phyloP scores from a whole-genome alignment of 2,797 vertebrate genomes.

The Okamejei kenojei region DNA sequence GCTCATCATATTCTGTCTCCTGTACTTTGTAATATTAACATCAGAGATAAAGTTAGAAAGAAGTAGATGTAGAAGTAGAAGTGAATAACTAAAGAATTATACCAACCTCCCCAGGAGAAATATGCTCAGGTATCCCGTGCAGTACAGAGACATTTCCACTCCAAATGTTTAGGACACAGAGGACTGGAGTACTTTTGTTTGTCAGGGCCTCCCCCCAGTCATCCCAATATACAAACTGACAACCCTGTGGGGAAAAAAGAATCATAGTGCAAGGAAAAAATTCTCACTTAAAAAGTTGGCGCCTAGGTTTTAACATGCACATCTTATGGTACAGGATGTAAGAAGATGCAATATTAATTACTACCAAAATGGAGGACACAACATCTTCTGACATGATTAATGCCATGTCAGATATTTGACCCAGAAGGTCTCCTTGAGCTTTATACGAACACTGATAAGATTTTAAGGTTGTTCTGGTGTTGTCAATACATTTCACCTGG shows the following conservation, averaged over 20 bases:
- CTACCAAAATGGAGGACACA: no score
- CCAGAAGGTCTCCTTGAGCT: no score
- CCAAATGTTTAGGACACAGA: slow-evolving; percentile 78
- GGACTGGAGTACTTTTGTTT: slow-evolving; percentile 66
- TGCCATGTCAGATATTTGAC: no score
- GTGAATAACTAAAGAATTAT: neutral
- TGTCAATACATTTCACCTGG: no score
- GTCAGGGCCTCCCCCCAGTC: slow-evolving; percentile 85
- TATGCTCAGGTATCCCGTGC: slow-evolving; percentile 72
- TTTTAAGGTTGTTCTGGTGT: no score
- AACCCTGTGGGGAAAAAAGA: slow-evolving; percentile 58
- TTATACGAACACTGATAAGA: no score
- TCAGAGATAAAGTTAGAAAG: neutral
- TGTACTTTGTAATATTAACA: neutral
- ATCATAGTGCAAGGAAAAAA: neutral
- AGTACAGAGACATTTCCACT: slow-evolving; percentile 74
- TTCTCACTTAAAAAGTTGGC: neutral
- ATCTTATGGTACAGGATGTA: neutral
- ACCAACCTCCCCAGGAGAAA: slow-evolving; percentile 86
- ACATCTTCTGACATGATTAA: no score
- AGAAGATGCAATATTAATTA: no score
- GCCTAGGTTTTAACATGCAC: neutral
- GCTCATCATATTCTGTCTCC: neutral
- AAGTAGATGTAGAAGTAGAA: neutral
- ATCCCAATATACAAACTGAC: slow-evolving; percentile 78